A percentile compares a stretch with the other conserved stretches of the same genome.
phyloP scores from a whole-genome alignment of 1,140 invertebrate species.

The Cheumatopsyche charites region DNA sequence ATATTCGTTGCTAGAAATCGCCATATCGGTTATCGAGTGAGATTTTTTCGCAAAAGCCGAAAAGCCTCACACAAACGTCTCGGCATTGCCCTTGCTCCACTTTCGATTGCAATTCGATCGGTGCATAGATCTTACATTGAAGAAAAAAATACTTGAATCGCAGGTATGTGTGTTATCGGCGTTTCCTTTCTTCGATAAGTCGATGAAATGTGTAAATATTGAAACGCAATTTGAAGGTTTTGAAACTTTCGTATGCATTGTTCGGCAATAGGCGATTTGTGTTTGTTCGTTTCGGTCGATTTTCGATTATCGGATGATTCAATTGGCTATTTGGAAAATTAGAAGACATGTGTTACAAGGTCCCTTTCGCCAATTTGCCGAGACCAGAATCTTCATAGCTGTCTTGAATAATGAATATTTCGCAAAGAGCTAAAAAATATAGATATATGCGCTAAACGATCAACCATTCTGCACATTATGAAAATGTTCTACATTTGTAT shows the following conservation, averaged over 20 bases:
- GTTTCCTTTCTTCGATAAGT: too few relatives aligned
- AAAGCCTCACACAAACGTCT: neutral
- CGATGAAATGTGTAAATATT: too few relatives aligned
- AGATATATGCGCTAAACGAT: too few relatives aligned
- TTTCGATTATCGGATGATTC: constrained; percentile 7
- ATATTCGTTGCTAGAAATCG: neutral
- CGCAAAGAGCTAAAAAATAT: neutral
- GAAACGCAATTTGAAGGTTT: too few relatives aligned
- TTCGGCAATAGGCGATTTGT: neutral
- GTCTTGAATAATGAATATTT: constrained; percentile 21
- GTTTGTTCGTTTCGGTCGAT: neutral
- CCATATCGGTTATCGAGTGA: neutral
- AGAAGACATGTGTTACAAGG: constrained; percentile 32
- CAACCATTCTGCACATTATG: neutral
- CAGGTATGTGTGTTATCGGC: too few relatives aligned
- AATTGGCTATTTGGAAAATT: constrained; percentile 6
- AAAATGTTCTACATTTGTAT: too few relatives aligned
- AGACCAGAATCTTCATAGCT: constrained; percentile 15
- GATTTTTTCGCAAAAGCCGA: neutral
- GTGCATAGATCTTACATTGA: neutral
- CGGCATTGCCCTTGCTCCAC: constrained; percentile 16
- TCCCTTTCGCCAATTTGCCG: constrained; percentile 25
- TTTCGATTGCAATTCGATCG: neutral
- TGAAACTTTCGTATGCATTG: too few relatives aligned
- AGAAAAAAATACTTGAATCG: too few relatives aligned